phyloP scores from a whole-genome alignment of 2,888 invertebrate genomes.

The Dastarcus helophoroides region DNA sequence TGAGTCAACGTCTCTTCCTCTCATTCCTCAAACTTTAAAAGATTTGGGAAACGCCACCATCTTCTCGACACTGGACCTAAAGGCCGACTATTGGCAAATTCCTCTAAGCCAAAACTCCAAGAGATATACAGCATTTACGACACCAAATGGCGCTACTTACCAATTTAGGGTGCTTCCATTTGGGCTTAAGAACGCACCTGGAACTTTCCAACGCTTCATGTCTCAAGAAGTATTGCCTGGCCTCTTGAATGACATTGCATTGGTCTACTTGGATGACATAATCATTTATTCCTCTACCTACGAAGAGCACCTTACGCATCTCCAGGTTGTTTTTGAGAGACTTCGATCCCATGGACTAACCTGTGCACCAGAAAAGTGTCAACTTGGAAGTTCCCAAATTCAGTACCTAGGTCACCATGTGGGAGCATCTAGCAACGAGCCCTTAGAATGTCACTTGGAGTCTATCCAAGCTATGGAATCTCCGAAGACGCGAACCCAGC shows the following conservation, averaged over 20 bases:
- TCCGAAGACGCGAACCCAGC: constrained; percentile 12
- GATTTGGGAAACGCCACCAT: constrained; percentile 19
- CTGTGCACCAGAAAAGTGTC: constrained; percentile 21
- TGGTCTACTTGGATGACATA: constrained; percentile 9
- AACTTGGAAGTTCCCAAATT: constrained; percentile 21
- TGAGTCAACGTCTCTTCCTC: constrained; percentile 22
- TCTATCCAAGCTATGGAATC: constrained; percentile 13
- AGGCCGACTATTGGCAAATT: constrained; percentile 14
- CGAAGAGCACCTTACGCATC: constrained; percentile 13
- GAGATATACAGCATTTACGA: constrained; percentile 20
- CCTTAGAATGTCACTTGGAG: too few relatives aligned
- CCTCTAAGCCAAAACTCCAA: constrained; percentile 11
- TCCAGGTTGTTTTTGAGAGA: constrained; percentile 13
- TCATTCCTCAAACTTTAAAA: constrained; percentile 20
- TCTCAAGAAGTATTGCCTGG: constrained; percentile 10
- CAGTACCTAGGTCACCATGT: constrained; percentile 23
- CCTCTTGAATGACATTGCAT: constrained; percentile 5
- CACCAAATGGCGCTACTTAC: constrained; percentile 13
- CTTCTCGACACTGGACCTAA: constrained; percentile 19
- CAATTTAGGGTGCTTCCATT: constrained; percentile 12
- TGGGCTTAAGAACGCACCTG: constrained; percentile 8
- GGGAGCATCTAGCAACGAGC: too few relatives aligned
- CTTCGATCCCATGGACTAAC: constrained; percentile 14
- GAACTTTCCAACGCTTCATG: constrained; percentile 10
- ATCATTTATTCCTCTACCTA: constrained; percentile 8